Percentiles rank a stretch among this genome's conserved stretches.
Evolutionary conservation across 1,140 invertebrate species (phyloP).

Genomic region (Caenorhabditis brenneri): DNA sequence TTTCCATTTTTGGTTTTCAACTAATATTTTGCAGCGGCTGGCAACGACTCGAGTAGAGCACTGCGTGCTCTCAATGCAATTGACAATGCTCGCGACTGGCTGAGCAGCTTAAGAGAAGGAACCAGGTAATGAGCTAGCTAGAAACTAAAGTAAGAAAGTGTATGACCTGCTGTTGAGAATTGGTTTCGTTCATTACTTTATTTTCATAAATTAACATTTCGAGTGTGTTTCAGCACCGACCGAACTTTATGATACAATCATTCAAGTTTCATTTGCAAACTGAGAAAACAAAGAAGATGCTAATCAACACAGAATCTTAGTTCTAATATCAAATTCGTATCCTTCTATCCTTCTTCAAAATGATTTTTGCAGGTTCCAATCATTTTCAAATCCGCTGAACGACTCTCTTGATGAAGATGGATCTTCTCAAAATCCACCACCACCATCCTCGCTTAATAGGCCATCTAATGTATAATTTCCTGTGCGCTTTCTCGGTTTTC

Average conservation of each 20-base stretch:
- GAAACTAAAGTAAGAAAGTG: too few species aligned
- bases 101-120: constrained; percentile 3
- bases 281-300: too few species aligned
- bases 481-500: neutral
- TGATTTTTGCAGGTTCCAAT: constrained; percentile 45
- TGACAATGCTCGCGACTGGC: constrained; percentile 48
- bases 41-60: constrained; percentile 53
- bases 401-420: constrained; percentile 2
- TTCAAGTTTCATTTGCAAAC: too few species aligned
- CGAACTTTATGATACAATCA: too few species aligned
- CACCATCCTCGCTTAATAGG: too few species aligned
- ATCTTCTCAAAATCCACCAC: neutral
- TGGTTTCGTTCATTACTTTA: neutral
- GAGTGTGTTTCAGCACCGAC: too few species aligned
- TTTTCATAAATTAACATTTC: too few species aligned
- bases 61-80: constrained; percentile 40
- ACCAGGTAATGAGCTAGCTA: neutral
- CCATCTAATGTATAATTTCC: constrained; percentile 38
- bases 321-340: neutral
- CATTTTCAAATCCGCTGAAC: constrained; percentile 54
- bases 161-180: neutral
- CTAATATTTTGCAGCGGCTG: constrained; percentile 46
- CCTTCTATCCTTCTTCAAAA: neutral
- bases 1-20: constrained; percentile 5
- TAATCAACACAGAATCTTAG: too few species aligned